Conservation (phyloP, 2,888 invertebrate species). For the Agelastica alni region DNA sequence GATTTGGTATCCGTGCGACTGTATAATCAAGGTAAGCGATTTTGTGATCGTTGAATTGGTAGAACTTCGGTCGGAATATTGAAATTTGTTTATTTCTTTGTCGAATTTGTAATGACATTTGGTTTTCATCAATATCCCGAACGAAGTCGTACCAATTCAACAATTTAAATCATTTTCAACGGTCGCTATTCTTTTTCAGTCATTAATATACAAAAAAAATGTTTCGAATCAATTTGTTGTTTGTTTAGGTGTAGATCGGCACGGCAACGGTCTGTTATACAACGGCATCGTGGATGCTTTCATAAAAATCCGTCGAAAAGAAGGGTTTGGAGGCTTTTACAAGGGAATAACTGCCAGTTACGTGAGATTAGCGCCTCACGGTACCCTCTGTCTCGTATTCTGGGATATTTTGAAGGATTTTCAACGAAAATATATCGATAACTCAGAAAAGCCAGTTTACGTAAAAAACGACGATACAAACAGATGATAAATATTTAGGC, state of each 20-base stretch:
- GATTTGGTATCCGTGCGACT: constrained; percentile 88
- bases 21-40: constrained; percentile 77
- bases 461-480: neutral
- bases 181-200: no score
- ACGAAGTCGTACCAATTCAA: no score
- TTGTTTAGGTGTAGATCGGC: constrained; percentile 64
- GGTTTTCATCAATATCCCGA: no score
- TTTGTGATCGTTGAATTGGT: no score
- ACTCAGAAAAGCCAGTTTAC: neutral
- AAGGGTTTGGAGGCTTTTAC: constrained; percentile 82
- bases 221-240: no score
- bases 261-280: constrained; percentile 69
- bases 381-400: constrained; percentile 82
- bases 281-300: constrained; percentile 76
- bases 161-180: no score
- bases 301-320: constrained; percentile 72
- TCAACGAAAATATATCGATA: constrained; percentile 37
- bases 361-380: constrained; percentile 87
- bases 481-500: neutral
- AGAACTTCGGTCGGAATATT: no score
- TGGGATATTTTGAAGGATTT: constrained; percentile 67
- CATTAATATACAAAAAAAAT: no score
- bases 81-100: neutral
- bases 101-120: constrained; percentile 8
- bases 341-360: constrained; percentile 90